Base-by-base conservation (phyloP, 2,888 invertebrate genomes). In the Cheilosia vernalis region DNA sequence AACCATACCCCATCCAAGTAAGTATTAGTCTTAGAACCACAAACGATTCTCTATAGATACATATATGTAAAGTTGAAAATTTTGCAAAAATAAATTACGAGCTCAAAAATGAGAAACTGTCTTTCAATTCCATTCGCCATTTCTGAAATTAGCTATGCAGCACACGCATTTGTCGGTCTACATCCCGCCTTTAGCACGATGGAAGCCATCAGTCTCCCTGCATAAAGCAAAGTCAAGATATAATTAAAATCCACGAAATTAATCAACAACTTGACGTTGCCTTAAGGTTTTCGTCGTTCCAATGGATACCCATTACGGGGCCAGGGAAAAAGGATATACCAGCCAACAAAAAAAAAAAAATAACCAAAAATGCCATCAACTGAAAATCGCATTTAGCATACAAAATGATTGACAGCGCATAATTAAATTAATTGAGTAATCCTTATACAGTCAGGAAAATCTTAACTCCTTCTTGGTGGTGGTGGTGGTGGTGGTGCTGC, bases 351-450 rank as follows among this genome's bases (percentile, higher is more conserved):
- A 21, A 2, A n/a, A n/a, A 21, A 37, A 78, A 77, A 70, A 58
- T 69, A 63, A 61, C 53, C 70, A 44, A 66, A 49, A 55, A 76
- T 85, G 66, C 80, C 85, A 85, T 81, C 85, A 76, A 85, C 81
- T 76, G 85, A 81, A 81, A 87, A 83, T 82, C 83, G 83, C 83
- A 89, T 88, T 88, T 88, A 87, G 79, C 61, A 82, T 80, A 89
- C 90, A 90, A 90, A 91, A 91, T 92, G 92, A 92, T 92, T 92
- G 92, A 92, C 92, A 92, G 92, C 91, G 90, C 92, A 92, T 92
- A 92, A 92, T 92, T 92, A 92, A 92, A 92, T 92, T 92, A 92
- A 92, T 92, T 92, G 92, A 92, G 91, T 92, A 92, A 92, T 92
- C 92, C 92, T 92, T 90, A 78, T 73, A 86, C 67, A 85, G 81